phyloP scores from a whole-genome alignment of 2,888 invertebrate species.

The Cryptocephalus primarius region DNA sequence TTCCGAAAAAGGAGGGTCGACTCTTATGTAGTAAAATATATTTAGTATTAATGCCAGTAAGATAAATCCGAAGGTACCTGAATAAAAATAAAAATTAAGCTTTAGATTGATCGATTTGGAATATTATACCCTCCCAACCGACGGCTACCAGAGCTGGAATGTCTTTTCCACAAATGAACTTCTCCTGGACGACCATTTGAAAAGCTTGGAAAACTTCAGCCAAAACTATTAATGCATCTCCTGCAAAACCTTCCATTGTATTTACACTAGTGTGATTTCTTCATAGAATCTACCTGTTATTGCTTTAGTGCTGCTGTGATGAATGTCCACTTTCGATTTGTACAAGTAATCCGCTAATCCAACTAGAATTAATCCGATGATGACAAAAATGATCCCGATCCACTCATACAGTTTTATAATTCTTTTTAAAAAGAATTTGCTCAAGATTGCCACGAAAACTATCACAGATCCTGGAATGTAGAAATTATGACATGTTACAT shows the following conservation, averaged over 20 bases:
- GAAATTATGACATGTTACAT: too few species aligned
- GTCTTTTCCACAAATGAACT: slow-evolving; percentile 68
- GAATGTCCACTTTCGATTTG: too few species aligned
- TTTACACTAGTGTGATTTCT: slow-evolving; percentile 31
- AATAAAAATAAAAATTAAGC: slow-evolving; percentile 50
- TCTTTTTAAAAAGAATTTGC: slow-evolving; percentile 63
- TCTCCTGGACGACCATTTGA: slow-evolving; percentile 92
- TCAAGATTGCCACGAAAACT: slow-evolving; percentile 76
- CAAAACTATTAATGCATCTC: slow-evolving; percentile 59
- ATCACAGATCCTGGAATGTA: slow-evolving; percentile 47
- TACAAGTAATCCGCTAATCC: too few species aligned
- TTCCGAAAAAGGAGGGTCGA: slow-evolving; percentile 61
- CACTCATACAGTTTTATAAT: neutral
- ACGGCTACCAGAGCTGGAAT: slow-evolving; percentile 83
- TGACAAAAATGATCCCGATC: slow-evolving; percentile 51
- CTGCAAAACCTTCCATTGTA: slow-evolving; percentile 65
- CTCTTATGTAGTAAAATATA: slow-evolving; percentile 70
- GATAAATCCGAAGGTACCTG: slow-evolving; percentile 40
- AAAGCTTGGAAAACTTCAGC: slow-evolving; percentile 74
- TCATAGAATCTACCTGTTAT: slow-evolving; percentile 25
- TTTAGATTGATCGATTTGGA: too few species aligned
- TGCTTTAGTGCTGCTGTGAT: too few species aligned
- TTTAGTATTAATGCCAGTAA: slow-evolving; percentile 32
- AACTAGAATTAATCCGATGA: too few species aligned
- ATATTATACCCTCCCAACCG: slow-evolving; percentile 74